These are phyloP conservation scores for Rhopilema esculentum DNA, from an alignment of 30 jellyfish, hydroid and myxozoan species.

Conservation along the genomic window DNA sequence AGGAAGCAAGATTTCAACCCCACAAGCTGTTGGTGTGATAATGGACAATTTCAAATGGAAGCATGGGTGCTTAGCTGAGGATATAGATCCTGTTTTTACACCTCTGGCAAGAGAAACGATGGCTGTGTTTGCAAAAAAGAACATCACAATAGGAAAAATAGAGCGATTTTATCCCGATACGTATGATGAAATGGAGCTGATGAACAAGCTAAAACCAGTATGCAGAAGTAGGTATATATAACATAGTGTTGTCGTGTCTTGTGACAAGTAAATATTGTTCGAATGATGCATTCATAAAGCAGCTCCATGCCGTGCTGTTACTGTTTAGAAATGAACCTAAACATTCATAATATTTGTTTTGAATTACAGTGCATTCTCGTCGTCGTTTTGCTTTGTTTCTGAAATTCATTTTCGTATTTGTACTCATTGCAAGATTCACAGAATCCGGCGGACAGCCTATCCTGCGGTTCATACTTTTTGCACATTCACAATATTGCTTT, in stretches of 20 bases:
- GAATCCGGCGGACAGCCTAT: too few relatives aligned
- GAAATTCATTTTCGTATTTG: too few relatives aligned
- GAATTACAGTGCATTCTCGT: too few relatives aligned
- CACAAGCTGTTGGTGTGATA: constrained; percentile 64
- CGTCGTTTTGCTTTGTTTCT: too few relatives aligned
- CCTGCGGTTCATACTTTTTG: too few relatives aligned
- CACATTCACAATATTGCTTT: too few relatives aligned
- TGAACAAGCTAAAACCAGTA: constrained; percentile 34
- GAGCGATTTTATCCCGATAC: constrained; percentile 67
- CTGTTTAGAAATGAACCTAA: too few relatives aligned
- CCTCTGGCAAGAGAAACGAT: constrained; percentile 73
- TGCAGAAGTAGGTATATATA: constrained; percentile 78
- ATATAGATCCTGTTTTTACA: constrained; percentile 57
- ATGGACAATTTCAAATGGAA: constrained; percentile 75
- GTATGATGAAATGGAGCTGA: constrained; percentile 31
- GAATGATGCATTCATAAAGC: too few relatives aligned
- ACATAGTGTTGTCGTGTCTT: not conserved
- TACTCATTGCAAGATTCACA: too few relatives aligned
- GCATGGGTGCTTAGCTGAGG: constrained; percentile 77
- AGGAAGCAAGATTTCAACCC: constrained; percentile 74
- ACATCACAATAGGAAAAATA: constrained; percentile 45
- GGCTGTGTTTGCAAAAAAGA: constrained; percentile 46
- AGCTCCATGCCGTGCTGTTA: too few relatives aligned
- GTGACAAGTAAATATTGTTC: too few relatives aligned
- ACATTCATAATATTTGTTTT: too few relatives aligned